These are phyloP conservation scores for Neotragus moschatus DNA, from an alignment of 2,113 vertebrate species.

Conservation along the genomic window DNA sequence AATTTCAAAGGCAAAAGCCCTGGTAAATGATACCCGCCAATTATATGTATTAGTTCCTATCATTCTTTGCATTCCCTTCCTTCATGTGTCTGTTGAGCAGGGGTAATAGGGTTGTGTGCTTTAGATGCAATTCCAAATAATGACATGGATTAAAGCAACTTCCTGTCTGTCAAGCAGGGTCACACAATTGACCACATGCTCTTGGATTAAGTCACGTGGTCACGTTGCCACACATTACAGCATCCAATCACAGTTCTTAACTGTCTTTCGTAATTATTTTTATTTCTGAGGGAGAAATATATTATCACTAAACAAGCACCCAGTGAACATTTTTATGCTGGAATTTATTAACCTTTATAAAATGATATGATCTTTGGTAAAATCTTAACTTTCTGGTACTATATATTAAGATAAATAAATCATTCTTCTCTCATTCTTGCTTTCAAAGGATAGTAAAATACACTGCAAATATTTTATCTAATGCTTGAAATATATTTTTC, in stretches of 20 bases:
- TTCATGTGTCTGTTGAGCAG: neutral
- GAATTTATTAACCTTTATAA: neutral
- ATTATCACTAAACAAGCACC: neutral
- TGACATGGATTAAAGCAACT: neutral
- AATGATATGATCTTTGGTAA: neutral
- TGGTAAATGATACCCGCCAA: neutral
- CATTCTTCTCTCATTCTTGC: neutral
- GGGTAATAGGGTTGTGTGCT: neutral
- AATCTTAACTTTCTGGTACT: neutral
- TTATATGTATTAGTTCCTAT: neutral
- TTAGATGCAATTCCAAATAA: neutral
- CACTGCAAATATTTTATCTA: neutral
- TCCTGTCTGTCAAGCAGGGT: neutral
- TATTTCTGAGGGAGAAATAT: neutral
- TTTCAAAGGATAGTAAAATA: constrained; percentile 3
- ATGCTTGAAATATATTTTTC: neutral
- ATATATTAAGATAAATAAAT: constrained; percentile 14
- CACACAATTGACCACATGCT: neutral
- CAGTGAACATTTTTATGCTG: neutral
- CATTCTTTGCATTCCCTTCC: neutral
- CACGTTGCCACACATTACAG: neutral
- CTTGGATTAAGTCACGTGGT: neutral
- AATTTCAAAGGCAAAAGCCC: neutral
- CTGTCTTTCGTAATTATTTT: neutral
- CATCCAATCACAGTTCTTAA: neutral